Conservation (phyloP, 2,888 invertebrate species). For the Geophilus truncorum region DNA sequence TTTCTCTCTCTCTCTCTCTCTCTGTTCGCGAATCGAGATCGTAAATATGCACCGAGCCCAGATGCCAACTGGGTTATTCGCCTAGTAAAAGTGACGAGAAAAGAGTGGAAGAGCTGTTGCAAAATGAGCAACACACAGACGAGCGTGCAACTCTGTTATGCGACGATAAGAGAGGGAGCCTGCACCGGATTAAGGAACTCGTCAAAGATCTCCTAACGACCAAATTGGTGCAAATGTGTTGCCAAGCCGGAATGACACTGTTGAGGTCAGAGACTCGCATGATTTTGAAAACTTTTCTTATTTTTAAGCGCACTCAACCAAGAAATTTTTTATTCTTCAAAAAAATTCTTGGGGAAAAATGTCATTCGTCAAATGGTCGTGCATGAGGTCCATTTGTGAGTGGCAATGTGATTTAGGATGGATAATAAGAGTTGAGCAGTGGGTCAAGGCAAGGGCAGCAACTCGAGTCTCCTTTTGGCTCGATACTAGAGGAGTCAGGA, state of each 20-base stretch:
- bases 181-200: constrained; percentile 7
- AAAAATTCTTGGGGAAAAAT: no score
- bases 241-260: neutral
- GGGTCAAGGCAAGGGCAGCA: constrained; percentile 21
- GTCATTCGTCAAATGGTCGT: neutral
- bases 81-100: constrained; percentile 27
- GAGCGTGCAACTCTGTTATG: constrained; percentile 25
- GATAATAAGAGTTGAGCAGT: constrained; percentile 21
- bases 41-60: constrained; percentile 13
- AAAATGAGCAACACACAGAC: constrained; percentile 27
- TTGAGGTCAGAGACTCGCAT: neutral
- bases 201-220: constrained; percentile 25
- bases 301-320: neutral
- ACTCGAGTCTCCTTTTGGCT: constrained; percentile 20
- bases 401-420: neutral
- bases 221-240: constrained; percentile 27
- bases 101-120: neutral
- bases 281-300: neutral
- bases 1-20: neutral
- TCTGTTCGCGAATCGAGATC: neutral
- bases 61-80: constrained; percentile 5
- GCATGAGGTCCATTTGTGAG: neutral
- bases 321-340: neutral
- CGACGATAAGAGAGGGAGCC: constrained; percentile 25
- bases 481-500: constrained; percentile 19